phyloP scores from a whole-genome alignment of 2,797 vertebrate genomes.

The Poliocrania exsul region DNA sequence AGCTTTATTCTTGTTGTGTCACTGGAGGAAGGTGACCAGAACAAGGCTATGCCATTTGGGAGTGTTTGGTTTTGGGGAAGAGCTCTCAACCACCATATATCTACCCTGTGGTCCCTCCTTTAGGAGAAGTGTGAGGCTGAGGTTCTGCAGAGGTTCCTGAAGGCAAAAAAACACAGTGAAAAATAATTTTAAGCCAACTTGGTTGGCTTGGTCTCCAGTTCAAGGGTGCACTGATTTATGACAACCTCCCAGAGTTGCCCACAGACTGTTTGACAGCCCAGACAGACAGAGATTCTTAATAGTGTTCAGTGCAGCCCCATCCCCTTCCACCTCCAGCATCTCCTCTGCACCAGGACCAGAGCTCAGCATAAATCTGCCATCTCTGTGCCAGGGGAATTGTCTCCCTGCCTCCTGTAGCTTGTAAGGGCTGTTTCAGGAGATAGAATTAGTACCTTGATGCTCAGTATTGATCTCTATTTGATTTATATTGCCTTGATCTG shows the following conservation, averaged over 20 bases:
- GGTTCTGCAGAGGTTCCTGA: background rate
- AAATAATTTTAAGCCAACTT: background rate
- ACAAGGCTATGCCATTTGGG: background rate
- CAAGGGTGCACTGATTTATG: conserved; percentile 38
- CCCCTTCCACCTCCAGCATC: conserved; percentile 51
- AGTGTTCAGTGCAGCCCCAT: background rate
- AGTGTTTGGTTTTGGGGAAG: background rate
- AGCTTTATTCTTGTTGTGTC: background rate
- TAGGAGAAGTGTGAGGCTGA: background rate
- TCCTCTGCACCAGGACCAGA: conserved; percentile 26
- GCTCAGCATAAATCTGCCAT: conserved; percentile 33
- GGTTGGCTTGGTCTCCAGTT: background rate
- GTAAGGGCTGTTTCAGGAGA: conserved; percentile 21
- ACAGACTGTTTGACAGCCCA: conserved; percentile 54
- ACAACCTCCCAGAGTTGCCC: conserved; percentile 20
- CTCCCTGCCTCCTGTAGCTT: background rate
- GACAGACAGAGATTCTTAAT: conserved; percentile 58
- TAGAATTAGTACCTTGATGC: conserved; percentile 58
- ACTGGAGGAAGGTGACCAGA: background rate
- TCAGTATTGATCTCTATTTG: conserved; percentile 57
- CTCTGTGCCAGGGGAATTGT: background rate
- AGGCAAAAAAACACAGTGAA: background rate
- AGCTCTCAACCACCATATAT: background rate
- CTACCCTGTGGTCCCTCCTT: background rate
- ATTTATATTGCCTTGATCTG: conserved; percentile 58